Evolutionary conservation across 2,797 vertebrate genomes (phyloP), one percentile per base, ranked within the genome.

Genomic region (Platalea minor): DNA sequence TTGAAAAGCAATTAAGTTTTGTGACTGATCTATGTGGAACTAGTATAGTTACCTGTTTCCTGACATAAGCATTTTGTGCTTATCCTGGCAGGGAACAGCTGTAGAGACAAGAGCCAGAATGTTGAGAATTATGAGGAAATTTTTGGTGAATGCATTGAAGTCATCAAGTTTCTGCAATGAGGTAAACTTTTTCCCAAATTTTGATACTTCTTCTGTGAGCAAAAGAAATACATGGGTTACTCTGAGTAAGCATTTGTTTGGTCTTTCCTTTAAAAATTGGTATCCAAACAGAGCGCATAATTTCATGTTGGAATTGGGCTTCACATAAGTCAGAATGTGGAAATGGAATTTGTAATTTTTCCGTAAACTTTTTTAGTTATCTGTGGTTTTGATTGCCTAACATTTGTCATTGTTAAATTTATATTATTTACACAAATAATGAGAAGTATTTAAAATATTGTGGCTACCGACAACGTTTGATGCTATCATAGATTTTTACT

Each of bases 121-220:
- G 97, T 83, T 96, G 57, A 82, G 89, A 51, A 70, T 67, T 46
- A 64, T 56, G 61, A 97, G 68, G 74, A 93, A 65, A 61, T 83
- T 97, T 89, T 61, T 65, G 7, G 35, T 91, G 82, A 95, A 23
- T 7, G 12, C 37, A 0, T 26, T 91, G 59, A 96, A 91, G 59
- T 67, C 92, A 59, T 50, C 79, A 31, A 75, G 48, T 74, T 65
- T 96, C 19, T 91, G 91, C 43, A 25, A 20, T 73, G 61, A 97
- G 94, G 98, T 98, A 92, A 97, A 76, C 5, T 29, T 89, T 70
- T 76, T 35, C 46, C 63, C 4, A 21, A 3, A 2, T 51, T 63
- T 48, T 50, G 5, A 2, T 77, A 8, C 14, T 76, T 87, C 1
- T 5, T 63, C 16, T 64, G 8, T 68, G 31, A 92, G 39, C 5